Evolutionary conservation across 2,113 vertebrate genomes (phyloP).

Genomic region (Oncorhynchus tshawytscha): DNA sequence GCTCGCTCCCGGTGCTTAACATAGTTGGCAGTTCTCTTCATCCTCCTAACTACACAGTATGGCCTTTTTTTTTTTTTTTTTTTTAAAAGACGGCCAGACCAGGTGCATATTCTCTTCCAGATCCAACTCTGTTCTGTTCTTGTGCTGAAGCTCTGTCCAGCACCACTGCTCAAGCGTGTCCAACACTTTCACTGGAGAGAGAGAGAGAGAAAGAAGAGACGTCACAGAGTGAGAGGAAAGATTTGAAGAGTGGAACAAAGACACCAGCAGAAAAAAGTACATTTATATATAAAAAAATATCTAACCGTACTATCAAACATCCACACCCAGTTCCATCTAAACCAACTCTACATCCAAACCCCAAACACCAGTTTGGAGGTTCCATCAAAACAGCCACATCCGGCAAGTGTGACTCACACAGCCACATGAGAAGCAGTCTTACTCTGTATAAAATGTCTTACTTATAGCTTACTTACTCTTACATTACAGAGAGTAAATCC

Average conservation of each 20-base stretch:
- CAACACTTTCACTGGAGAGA: background rate
- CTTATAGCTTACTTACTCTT: no score
- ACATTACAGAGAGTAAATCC: no score
- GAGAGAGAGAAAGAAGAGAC: background rate
- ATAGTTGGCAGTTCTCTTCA: slow-evolving; percentile 15
- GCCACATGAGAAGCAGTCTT: background rate
- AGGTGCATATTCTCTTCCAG: slow-evolving; percentile 4
- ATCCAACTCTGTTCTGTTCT: slow-evolving; percentile 2
- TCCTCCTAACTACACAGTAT: background rate
- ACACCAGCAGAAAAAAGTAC: no score
- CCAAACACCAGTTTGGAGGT: background rate
- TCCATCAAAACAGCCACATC: background rate
- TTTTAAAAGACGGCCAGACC: no score
- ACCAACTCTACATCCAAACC: background rate
- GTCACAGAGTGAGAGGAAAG: background rate
- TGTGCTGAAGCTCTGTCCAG: background rate
- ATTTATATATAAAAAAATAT: background rate
- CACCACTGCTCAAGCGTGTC: background rate
- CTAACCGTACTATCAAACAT: background rate
- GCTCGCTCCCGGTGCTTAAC: slow-evolving; percentile 32
- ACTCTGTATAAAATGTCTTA: background rate
- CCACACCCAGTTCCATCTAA: background rate
- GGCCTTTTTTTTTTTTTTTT: no score
- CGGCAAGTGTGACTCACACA: no score
- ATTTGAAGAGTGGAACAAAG: no score